phyloP scores from a whole-genome alignment of 2,797 vertebrate species.

The Enteromius mattozi region DNA sequence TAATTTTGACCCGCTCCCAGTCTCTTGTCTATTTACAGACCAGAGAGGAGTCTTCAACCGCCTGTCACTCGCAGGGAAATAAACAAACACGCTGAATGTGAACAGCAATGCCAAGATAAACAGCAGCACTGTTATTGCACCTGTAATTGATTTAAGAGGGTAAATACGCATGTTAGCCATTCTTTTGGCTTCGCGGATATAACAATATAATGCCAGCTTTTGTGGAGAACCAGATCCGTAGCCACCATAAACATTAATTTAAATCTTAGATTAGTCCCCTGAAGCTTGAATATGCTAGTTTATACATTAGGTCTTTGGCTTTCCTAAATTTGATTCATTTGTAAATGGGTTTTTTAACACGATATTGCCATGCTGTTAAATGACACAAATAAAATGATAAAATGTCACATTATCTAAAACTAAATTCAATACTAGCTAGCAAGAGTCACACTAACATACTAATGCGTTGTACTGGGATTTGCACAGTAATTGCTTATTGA shows the following conservation, averaged over 20 bases:
- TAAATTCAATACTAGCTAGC: not conserved
- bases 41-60: conserved; percentile 40
- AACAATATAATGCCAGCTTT: not conserved
- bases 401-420: not conserved
- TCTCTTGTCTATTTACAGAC: conserved; percentile 51
- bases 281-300: not conserved
- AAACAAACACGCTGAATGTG: conserved; percentile 32
- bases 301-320: not conserved
- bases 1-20: conserved; percentile 45
- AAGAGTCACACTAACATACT: not conserved
- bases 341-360: not conserved
- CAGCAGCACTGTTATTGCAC: conserved; percentile 4
- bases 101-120: conserved; percentile 15
- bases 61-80: conserved; percentile 37
- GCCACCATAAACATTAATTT: not conserved
- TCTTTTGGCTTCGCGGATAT: not conserved
- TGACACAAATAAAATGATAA: not conserved
- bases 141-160: conserved; percentile 30
- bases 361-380: not conserved
- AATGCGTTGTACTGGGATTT: not conserved
- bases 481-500: not conserved
- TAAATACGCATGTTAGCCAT: not conserved
- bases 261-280: not conserved
- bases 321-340: not conserved
- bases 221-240: not conserved